phyloP scores from a whole-genome alignment of 2,113 vertebrate species.

The Cinclus cinclus region DNA sequence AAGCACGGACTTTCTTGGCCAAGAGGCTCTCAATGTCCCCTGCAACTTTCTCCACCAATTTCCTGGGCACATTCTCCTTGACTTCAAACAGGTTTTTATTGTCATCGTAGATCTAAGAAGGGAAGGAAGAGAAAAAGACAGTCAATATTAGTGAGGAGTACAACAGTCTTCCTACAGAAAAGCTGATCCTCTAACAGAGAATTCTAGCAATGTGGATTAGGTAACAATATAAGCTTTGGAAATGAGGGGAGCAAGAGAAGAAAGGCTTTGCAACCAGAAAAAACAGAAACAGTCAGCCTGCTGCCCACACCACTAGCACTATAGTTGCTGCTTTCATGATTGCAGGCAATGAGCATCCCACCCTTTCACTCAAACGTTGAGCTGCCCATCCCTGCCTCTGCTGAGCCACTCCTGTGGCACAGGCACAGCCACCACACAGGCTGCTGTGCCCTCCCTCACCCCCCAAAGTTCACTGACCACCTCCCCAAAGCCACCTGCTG shows the following conservation, averaged over 20 bases:
- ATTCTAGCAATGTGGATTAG: neutral
- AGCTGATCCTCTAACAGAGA: neutral
- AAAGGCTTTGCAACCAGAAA: neutral
- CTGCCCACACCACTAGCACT: neutral
- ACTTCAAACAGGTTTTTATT: conserved; percentile 95
- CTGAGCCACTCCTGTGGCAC: neutral
- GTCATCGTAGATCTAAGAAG: conserved; percentile 91
- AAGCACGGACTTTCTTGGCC: conserved; percentile 93
- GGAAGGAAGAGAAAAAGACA: conserved; percentile 39
- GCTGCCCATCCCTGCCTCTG: neutral
- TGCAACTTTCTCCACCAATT: conserved; percentile 92
- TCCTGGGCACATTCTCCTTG: conserved; percentile 91
- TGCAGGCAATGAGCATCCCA: neutral
- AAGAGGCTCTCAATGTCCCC: conserved; percentile 93
- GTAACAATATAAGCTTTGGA: neutral
- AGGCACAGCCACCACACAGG: neutral
- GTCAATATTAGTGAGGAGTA: neutral
- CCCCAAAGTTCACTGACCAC: neutral
- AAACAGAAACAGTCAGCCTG: neutral
- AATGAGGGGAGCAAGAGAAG: neutral
- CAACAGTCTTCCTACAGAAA: neutral
- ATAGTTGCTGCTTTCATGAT: neutral
- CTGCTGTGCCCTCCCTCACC: neutral
- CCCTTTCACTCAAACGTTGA: neutral
- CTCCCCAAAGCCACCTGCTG: neutral